These are phyloP conservation scores for Schizopygopsis pylzovi DNA, from an alignment of 2,797 vertebrate genomes.

Conservation along the genomic window DNA sequence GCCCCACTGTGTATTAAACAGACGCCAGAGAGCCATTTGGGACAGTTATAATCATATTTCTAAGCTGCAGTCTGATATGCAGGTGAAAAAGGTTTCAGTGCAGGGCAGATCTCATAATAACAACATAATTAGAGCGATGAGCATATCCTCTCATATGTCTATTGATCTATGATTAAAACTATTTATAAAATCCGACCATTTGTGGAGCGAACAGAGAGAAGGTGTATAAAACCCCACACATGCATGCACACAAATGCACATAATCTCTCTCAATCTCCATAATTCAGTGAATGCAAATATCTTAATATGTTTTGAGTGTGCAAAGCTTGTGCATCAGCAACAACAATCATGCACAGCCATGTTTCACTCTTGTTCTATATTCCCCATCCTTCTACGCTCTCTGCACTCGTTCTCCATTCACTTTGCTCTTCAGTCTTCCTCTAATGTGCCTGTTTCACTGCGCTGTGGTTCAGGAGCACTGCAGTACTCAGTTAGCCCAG, in stretches of 20 bases:
- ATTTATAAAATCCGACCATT: slow-evolving; percentile 40
- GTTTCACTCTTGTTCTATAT: background rate
- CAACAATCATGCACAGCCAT: slow-evolving; percentile 9
- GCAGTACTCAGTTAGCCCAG: slow-evolving; percentile 22
- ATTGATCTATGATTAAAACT: slow-evolving; percentile 52
- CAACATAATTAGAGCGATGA: slow-evolving; percentile 48
- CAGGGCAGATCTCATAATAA: slow-evolving; percentile 41
- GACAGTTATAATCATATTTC: slow-evolving; percentile 47
- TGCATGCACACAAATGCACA: slow-evolving; percentile 30
- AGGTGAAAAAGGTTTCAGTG: slow-evolving; percentile 47
- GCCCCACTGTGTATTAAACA: background rate
- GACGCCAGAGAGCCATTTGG: background rate
- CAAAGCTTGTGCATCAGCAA: slow-evolving; percentile 30
- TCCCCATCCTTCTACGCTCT: slow-evolving; percentile 22
- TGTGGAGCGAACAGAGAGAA: slow-evolving; percentile 45
- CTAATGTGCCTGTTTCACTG: slow-evolving; percentile 34
- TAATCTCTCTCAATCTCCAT: slow-evolving; percentile 43
- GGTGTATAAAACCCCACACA: slow-evolving; percentile 25
- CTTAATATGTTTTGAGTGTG: slow-evolving; percentile 39
- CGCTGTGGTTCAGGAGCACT: slow-evolving; percentile 24
- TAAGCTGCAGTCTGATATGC: slow-evolving; percentile 31
- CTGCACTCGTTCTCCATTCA: slow-evolving; percentile 45
- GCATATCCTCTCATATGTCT: slow-evolving; percentile 24
- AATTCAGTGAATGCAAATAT: slow-evolving; percentile 52
- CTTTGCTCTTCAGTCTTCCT: slow-evolving; percentile 42